phyloP scores from a whole-genome alignment of 2,888 invertebrate species.

The Enchytraeus crypticus region DNA sequence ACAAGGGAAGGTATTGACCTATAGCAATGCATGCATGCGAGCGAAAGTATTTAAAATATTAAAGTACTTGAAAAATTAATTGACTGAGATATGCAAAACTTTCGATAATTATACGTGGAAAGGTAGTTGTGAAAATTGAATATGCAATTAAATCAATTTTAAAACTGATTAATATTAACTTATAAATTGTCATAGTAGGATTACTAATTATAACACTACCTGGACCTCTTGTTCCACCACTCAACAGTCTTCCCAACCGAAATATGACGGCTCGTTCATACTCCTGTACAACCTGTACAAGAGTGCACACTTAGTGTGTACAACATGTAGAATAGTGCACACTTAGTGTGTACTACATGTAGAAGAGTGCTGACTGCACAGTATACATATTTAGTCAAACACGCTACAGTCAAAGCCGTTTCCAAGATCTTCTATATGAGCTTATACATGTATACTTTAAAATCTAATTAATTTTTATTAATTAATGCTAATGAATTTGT shows the following conservation, averaged over 20 bases:
- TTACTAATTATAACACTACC: conserved; percentile 28
- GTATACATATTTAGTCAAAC: background rate
- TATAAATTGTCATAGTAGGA: background rate
- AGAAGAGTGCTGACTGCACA: no score
- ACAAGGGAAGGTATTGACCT: background rate
- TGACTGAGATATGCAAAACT: background rate
- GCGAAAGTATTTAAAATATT: background rate
- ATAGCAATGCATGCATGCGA: background rate
- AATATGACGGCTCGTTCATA: conserved; percentile 93
- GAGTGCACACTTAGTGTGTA: no score
- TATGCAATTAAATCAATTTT: no score
- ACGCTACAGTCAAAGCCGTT: background rate
- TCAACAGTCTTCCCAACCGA: conserved; percentile 73
- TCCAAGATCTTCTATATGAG: no score
- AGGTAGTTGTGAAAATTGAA: background rate
- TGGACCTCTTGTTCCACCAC: conserved; percentile 80
- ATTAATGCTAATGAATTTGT: no score
- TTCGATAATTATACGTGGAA: background rate
- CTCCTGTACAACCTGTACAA: conserved; percentile 77
- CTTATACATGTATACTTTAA: no score
- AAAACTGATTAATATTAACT: background rate
- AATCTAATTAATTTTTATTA: no score
- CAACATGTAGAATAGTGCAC: no score
- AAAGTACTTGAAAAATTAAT: background rate
- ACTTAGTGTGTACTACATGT: no score